Percentiles rank a stretch among this genome's conserved stretches.
Evolutionary conservation across 1,140 invertebrate genomes (phyloP).

Genomic region (Linepithema humile): DNA sequence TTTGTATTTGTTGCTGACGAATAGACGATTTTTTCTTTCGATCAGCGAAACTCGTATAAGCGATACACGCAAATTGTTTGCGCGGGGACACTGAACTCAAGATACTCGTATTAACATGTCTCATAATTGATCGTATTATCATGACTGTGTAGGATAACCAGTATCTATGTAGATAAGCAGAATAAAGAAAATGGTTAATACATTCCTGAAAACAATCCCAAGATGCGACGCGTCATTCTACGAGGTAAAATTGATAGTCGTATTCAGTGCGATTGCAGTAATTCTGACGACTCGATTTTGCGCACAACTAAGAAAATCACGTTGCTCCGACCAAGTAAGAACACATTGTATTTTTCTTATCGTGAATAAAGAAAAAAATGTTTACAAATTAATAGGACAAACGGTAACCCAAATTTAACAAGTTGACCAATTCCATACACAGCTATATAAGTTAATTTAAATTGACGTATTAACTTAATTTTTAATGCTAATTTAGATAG

Average conservation of each 20-base stretch:
- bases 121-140: conserved; percentile 29
- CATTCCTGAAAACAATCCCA: background rate
- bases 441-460: too few relatives aligned
- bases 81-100: background rate
- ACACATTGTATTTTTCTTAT: background rate
- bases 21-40: background rate
- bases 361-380: background rate
- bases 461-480: too few relatives aligned
- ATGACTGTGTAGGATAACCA: conserved; percentile 18
- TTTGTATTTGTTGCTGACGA: background rate
- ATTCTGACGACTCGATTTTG: background rate
- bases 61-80: background rate
- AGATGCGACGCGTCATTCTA: background rate
- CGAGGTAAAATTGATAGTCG: background rate
- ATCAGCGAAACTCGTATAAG: background rate
- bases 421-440: too few relatives aligned
- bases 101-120: conserved; percentile 13
- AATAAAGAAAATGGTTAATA: conserved; percentile 18
- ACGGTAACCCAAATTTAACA: too few relatives aligned
- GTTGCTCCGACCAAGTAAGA: background rate
- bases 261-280: background rate
- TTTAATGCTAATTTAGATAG: too few relatives aligned
- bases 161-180: conserved; percentile 59
- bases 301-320: background rate
- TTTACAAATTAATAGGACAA: background rate